These are phyloP conservation scores for Stegastes partitus DNA, from an alignment of 2,113 vertebrate genomes.

Conservation along the genomic window DNA sequence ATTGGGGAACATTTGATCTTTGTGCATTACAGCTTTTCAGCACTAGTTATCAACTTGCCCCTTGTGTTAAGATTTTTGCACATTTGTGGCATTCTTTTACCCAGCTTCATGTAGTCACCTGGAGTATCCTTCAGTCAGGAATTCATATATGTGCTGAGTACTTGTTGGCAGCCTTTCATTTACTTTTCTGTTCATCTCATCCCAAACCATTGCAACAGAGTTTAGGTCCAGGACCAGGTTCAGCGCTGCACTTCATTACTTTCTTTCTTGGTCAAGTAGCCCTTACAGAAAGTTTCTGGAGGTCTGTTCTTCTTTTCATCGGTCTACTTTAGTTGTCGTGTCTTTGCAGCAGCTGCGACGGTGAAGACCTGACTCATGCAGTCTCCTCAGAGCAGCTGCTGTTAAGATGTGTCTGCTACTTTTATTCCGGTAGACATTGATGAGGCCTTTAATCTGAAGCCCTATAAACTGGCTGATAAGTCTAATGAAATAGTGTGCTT, in stretches of 20 bases:
- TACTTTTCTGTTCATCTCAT: background rate
- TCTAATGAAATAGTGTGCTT: background rate
- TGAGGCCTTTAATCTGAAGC: background rate
- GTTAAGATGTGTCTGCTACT: constrained; percentile 6
- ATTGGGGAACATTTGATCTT: no score
- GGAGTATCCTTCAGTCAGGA: no score
- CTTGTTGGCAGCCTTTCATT: background rate
- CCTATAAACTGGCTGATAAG: background rate
- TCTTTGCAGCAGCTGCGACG: background rate
- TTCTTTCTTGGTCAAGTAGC: background rate
- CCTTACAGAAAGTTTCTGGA: background rate
- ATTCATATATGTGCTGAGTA: background rate
- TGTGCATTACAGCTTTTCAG: no score
- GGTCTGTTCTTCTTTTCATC: background rate
- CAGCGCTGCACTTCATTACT: background rate
- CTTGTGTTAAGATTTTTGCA: no score
- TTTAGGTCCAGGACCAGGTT: background rate
- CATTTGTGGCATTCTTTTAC: no score
- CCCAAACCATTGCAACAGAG: no score
- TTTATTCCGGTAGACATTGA: constrained; percentile 12
- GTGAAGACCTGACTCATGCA: no score
- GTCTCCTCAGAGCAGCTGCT: background rate
- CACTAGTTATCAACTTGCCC: no score
- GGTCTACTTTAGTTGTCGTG: background rate
- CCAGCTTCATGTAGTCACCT: no score